Evolutionary conservation across 2,888 invertebrate species (phyloP).

Genomic region (Copidosoma aretas): DNA sequence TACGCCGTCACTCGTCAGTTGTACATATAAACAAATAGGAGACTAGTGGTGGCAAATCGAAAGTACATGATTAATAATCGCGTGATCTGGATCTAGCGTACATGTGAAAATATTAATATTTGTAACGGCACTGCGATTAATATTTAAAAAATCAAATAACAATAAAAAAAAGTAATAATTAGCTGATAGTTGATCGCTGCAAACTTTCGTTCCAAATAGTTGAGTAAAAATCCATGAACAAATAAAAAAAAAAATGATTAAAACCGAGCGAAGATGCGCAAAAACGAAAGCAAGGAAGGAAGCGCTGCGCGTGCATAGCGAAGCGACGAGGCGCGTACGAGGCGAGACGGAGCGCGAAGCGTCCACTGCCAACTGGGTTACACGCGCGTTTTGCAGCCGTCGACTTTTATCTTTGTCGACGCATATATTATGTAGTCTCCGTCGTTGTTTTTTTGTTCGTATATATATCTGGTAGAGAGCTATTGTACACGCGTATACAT

Average conservation of each 20-base stretch:
- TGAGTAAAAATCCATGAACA: neutral
- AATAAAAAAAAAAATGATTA: neutral
- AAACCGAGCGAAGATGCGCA: neutral
- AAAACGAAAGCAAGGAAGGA: slow-evolving; percentile 1
- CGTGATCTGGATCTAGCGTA: too few species aligned
- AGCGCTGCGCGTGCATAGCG: slow-evolving; percentile 7
- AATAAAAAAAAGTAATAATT: slow-evolving; percentile 29
- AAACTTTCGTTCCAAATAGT: slow-evolving; percentile 23
- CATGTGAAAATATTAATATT: too few species aligned
- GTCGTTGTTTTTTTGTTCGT: too few species aligned
- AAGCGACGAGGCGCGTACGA: slow-evolving; percentile 28
- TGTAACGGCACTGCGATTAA: neutral
- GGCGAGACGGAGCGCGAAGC: slow-evolving; percentile 18
- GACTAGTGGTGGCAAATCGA: too few species aligned
- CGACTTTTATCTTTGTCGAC: too few species aligned
- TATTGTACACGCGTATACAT: too few species aligned
- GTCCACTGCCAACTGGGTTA: slow-evolving; percentile 31
- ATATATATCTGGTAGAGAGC: too few species aligned
- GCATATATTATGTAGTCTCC: too few species aligned
- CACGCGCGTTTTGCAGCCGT: neutral
- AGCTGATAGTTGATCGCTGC: slow-evolving; percentile 20
- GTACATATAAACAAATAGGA: too few species aligned
- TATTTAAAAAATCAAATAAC: slow-evolving; percentile 9
- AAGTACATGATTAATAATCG: too few species aligned
- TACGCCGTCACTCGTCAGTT: too few species aligned